Evolutionary conservation across 2,113 vertebrate species (phyloP), one percentile per base, ranked within the genome.

Genomic region (Syngnathoides biaculeatus): DNA sequence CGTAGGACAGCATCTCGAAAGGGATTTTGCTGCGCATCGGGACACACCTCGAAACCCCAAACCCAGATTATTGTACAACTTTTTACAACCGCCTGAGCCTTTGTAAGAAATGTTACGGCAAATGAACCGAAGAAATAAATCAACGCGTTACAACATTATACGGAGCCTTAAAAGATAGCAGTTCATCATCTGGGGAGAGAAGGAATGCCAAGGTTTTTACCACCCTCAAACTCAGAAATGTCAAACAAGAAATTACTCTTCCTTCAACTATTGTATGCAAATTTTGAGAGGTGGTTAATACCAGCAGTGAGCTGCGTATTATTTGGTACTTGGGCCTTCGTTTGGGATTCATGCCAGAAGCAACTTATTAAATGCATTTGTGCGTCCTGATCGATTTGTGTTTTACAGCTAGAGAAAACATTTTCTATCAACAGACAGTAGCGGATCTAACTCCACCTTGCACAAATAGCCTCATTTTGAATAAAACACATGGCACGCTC

Each of bases 131-230:
- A 81, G 82, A 76, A 86, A 86, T 84, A 87, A 86, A 90, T 85
- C 90, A 87, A 87, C 76, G 78, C 84, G 78, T 86, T 90, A 88
- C 87, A 90, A 86, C 81, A 86, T 85, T 90, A 84, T 86, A 89
- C 90, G 88, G 89, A 81, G 83, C 53, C 79, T 87, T 90, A 87
- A 87, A 87, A 87, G 79, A 63, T 69, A 68, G 78, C 72, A 74
- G 87, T 91, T 81, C 86, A 90, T 92, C 84, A 89, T 75, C 72
- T 68, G 65, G 73, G 79, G 79, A 4, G 89, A 87, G 86, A 81
- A 82, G 79, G 74, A 72, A 73, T 63, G 65, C 20, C 17, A 73
- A 72, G 43, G 1, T 35, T 79, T 86, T 86, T 75, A 90, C 70
- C 73, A 77, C 75, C 42, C 42, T 10, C 42, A 43, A 43, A 15